Conservation (phyloP, 2,113 vertebrate species). For the Trichechus manatus region DNA sequence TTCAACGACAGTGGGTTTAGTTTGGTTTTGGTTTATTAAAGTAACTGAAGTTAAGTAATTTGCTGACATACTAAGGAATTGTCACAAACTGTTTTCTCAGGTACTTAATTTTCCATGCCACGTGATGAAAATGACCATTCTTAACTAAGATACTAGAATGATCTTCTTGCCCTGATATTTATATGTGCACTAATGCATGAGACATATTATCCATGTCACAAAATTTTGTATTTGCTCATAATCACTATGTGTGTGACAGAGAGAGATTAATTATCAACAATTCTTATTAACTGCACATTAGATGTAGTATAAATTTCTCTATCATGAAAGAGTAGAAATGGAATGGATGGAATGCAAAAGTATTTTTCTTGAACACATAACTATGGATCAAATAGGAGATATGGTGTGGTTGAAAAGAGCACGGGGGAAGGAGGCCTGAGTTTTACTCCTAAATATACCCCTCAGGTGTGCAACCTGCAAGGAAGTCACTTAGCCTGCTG, state of each 20-base stretch:
- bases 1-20: no score
- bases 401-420: background rate
- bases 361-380: conserved; percentile 19
- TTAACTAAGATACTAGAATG: conserved; percentile 23
- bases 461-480: background rate
- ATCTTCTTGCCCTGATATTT: conserved; percentile 42
- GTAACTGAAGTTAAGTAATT: conserved; percentile 39
- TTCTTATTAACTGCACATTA: background rate
- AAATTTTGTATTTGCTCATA: conserved; percentile 30
- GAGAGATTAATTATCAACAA: background rate
- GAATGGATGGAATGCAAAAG: background rate
- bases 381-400: background rate
- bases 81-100: conserved; percentile 31
- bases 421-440: background rate
- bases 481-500: background rate
- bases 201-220: background rate
- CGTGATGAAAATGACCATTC: background rate
- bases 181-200: background rate
- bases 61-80: conserved; percentile 31
- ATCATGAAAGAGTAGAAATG: conserved; percentile 35
- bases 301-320: background rate
- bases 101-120: conserved; percentile 50
- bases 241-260: background rate
- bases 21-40: background rate
- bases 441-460: background rate